Evolutionary conservation across 2,797 vertebrate genomes (phyloP), one percentile per base, ranked within the genome.

Genomic region (Prunella strophiata): DNA sequence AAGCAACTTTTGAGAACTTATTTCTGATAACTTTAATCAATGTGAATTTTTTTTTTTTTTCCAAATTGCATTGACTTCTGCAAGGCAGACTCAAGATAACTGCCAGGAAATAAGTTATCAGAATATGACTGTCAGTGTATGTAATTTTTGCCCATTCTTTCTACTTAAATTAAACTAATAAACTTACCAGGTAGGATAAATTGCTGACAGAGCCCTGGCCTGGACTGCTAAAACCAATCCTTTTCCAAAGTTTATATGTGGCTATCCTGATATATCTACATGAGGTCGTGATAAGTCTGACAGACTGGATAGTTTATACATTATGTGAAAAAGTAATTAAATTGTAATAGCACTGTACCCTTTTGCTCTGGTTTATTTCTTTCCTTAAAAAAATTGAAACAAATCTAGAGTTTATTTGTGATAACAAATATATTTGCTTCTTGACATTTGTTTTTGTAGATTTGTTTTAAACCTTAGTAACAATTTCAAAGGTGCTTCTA

Each of bases 281-380:
- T 76, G 30, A 83, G 32, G 54, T n/a, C 0, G 0, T 40, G 47
- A 52, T 61, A 1, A 0, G 1, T 45, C 12, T 38, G n/a, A 59
- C 14, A 42, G 2, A 3, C 7, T 40, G 9, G 10, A 21, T 8
- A 42, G 2, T 36, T 91, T 59, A 36, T 54, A 29, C 3, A 32
- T 58, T 52, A 14, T 10, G 7, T 51, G 30, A 29, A 36, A 90
- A 81, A 29, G 14, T 25, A n/a, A 59, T 36, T 29, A 23, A 50
- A 20, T 32, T 76, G 2, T 29, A 27, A 78, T 42, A 65, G 0
- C 34, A 40, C 6, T 40, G 8, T 59, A 13, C 5, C 22, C 7
- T 59, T 88, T 18, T 10, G 10, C 5, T 26, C 7, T 50, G 20
- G 7, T 8, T 59, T 20, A 14, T 26, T 43, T 20, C 7, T 7